Base-by-base conservation (phyloP, 2,113 vertebrate species). In the Lagopus leucura region DNA sequence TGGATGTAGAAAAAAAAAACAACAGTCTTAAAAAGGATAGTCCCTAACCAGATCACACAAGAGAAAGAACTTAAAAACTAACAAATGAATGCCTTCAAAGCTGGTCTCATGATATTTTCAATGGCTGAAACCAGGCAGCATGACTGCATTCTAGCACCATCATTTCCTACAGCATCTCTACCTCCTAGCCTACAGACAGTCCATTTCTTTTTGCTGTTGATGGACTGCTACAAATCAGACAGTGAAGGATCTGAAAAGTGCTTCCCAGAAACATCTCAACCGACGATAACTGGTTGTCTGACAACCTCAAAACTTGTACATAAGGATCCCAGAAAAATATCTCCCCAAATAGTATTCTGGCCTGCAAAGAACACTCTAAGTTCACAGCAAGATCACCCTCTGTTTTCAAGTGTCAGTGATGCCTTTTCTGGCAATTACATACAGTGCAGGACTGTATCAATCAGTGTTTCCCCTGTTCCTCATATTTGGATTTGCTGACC, bases 241-340 rank as follows among this genome's bases (percentile, higher is more conserved):
- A 72, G 28, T 66, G 74, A 70, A 88, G 89, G 1, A 1, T 73
- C 70, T 75, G 8, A 80, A 72, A 66, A 90, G 64, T 28, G 17
- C 48, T 94, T 96, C 83, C 45, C n/a, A 74, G 95, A 93, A 83
- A 2, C 16, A 71, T 47, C 58, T 92, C 71, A 18, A 64, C 18
- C 58, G 74, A 78, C 61, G 34, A 76, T 48, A 87, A 60, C 69
- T 13, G 63, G 22, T 60, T 91, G 72, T 74, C 43, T 78, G 85
- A 38, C 50, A 94, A 48, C 83, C 75, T 45, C 25, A 75, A 0
- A 6, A 57, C 27, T 67, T 32, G 16, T 9, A 45, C 78, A 40
- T n/a, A 66, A 82, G n/a, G 36, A 65, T 42, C 57, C 52, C 86
- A 70, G 36, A 73, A 60, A 91, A 77, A 6, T 22, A 38, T 65